phyloP scores from a whole-genome alignment of 2,888 invertebrate genomes.

The Xestia rhomboidea region DNA sequence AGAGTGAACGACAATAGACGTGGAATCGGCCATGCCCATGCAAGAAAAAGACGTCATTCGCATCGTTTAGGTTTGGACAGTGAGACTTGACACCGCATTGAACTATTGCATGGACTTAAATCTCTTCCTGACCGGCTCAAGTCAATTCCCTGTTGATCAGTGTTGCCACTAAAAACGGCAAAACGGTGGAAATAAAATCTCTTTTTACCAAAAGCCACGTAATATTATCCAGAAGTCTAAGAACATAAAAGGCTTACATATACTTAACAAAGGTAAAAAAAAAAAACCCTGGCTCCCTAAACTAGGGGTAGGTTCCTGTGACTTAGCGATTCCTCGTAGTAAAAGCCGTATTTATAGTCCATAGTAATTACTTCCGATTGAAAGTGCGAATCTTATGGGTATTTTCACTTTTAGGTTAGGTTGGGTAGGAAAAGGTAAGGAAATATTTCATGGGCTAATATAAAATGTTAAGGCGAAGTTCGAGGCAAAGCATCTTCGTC shows the following conservation, averaged over 20 bases:
- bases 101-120: not conserved
- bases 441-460: not conserved
- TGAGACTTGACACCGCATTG: not conserved
- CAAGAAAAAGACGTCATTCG: not conserved
- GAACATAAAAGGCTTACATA: not conserved
- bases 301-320: not conserved
- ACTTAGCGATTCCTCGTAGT: not conserved
- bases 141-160: not conserved
- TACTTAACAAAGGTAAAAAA: not conserved
- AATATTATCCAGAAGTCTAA: not conserved
- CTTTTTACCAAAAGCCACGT: not conserved
- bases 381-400: not conserved
- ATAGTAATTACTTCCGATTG: not conserved
- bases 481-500: not conserved
- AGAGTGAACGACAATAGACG: not conserved
- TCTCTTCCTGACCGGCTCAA: not conserved
- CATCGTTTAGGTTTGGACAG: not conserved
- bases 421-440: not conserved
- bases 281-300: not conserved
- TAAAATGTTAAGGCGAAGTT: not conserved
- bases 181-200: not conserved
- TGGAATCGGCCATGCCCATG: not conserved
- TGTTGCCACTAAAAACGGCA: not conserved
- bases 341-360: not conserved
- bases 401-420: not conserved